Base-by-base conservation (phyloP, 2,797 vertebrate genomes). In the Lepus townsendii region DNA sequence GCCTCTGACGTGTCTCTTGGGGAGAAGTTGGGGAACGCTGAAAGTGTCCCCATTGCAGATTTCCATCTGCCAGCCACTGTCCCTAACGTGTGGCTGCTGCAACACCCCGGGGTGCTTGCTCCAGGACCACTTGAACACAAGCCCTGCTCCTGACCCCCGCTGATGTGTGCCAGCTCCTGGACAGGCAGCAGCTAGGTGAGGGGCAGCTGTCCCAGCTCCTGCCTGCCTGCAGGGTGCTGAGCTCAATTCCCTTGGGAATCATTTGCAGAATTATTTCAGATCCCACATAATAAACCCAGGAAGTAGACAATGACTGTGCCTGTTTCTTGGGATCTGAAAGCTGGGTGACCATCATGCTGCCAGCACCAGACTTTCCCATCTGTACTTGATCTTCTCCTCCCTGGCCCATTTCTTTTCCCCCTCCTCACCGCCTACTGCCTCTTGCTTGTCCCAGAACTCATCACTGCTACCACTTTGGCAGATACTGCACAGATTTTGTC, bases 391-490 rank as follows among this genome's bases (percentile, higher is more conserved):
- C 42, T 47, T 47, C 42, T 7, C 2, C 13, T 5, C 16, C 26
- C 2, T 0, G 0, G n/a, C 84, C 62, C 62, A 8, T 16, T 35
- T 50, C 60, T 35, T 4, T 7, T 11, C 52, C 63, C 77, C 62
- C 76, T 71, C 84, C 60, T 17, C 27, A 22, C 57, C 17, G 82
- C 69, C 80, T 65, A 16, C 84, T 30, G 72, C 52, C 82, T 88
- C n/a, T 0, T 8, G 13, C 42, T 95, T 54, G 47, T 78, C 72
- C 91, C 73, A 63, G 82, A 89, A 84, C 9, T 60, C 69, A 82
- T 89, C 86, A 35, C 52, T 57, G 26, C 92, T 57, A 50, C 54
- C 63, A 30, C 87, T 76, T 89, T 84, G 78, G 88, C 66, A 20
- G 16, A 27, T 63, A 52, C 13, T 38, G 14, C 30, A 20, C 57